phyloP scores from a whole-genome alignment of 30 jellyfish, hydroid and myxozoan genomes.

The Chironex yamaguchii region DNA sequence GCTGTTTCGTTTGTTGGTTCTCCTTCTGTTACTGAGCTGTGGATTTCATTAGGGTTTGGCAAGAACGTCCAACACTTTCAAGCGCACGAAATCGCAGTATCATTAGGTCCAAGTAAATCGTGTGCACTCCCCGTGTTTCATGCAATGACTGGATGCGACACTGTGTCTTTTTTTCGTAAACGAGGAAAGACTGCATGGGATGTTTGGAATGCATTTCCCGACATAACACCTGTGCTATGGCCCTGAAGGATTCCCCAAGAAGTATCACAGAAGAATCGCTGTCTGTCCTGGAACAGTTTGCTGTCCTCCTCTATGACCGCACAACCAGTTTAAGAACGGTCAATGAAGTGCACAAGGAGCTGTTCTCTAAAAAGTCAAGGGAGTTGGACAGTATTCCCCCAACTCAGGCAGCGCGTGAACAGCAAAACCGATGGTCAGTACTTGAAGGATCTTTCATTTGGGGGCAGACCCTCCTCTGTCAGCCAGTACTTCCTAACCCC shows the following conservation, averaged over 20 bases:
- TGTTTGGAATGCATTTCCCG: slow-evolving; percentile 23
- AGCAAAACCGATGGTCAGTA: slow-evolving; percentile 30
- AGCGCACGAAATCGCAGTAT: slow-evolving; percentile 29
- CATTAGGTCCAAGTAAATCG: slow-evolving; percentile 39
- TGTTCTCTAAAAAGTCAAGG: slow-evolving; percentile 19
- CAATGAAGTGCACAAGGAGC: slow-evolving; percentile 21
- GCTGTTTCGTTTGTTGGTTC: slow-evolving; percentile 24
- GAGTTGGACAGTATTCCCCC: slow-evolving; percentile 39
- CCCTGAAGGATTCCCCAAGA: slow-evolving; percentile 8
- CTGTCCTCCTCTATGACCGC: slow-evolving; percentile 19
- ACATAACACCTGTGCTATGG: slow-evolving; percentile 15
- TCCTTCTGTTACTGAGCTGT: slow-evolving; percentile 17
- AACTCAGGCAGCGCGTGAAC: slow-evolving; percentile 8
- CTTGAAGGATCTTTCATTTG: slow-evolving; percentile 28
- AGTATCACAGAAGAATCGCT: slow-evolving; percentile 31
- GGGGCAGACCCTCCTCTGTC: slow-evolving; percentile 13
- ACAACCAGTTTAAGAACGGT: slow-evolving; percentile 4
- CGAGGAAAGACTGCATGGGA: slow-evolving; percentile 42
- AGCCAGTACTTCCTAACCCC: slow-evolving; percentile 7
- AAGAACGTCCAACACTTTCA: slow-evolving; percentile 18
- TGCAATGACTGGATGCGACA: slow-evolving; percentile 36
- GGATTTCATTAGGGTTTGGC: slow-evolving; percentile 53
- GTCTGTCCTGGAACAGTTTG: slow-evolving; percentile 45
- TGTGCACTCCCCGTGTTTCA: slow-evolving; percentile 54
- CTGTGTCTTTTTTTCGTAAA: slow-evolving; percentile 10